Base-by-base conservation (phyloP, 2,113 vertebrate genomes). In the Cephalopterus ornatus region DNA sequence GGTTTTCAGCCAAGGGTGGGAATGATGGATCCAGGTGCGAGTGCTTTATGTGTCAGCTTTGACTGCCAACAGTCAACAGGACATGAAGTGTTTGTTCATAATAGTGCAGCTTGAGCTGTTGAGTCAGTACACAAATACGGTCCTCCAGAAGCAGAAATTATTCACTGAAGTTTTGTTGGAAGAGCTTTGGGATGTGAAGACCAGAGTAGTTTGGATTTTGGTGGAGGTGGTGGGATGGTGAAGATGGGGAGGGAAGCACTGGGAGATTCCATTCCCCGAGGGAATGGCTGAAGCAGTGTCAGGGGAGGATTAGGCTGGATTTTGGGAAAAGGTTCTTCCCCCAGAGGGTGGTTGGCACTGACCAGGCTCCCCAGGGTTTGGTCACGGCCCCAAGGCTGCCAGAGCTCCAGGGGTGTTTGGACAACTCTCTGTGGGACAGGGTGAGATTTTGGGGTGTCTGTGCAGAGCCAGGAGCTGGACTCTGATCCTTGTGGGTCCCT, bases 351-450 rank as follows among this genome's bases (percentile, higher is more conserved):
- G 15, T 39, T 44, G 55, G 55, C 44, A n/a, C 35, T 70, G 53
- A 11, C 8, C 78, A 44, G 75, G 32, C 23, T n/a, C 49, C 39
- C 49, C 32, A 28, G 56, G 67, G 37, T 20, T 52, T 21, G n/a
- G 41, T 2, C 58, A 7, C 3, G 0, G 47, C n/a, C 35, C 49
- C 0, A 2, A 32, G 14, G 13, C 62, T 76, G 63, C 35, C 62
- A 44, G 39, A 71, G 47, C 65, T 62, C 23, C 37, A 20, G 65
- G 47, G 15, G 23, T 0, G 3, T 16, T 70, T 13, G 85, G 22
- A 11, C 27, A 15, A 0, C 2, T 0, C 50, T 39, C 2, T n/a
- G 27, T 37, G 62, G 44, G 16, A 0, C 61, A 50, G 32, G 35
- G 2, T 49, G 83, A 28, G 46, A 33, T 33, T 78, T 46, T 62